Percentiles rank a stretch among this genome's conserved stretches.
phyloP scores from a whole-genome alignment of 1,140 invertebrate genomes.

The Helicoverpa zea region DNA sequence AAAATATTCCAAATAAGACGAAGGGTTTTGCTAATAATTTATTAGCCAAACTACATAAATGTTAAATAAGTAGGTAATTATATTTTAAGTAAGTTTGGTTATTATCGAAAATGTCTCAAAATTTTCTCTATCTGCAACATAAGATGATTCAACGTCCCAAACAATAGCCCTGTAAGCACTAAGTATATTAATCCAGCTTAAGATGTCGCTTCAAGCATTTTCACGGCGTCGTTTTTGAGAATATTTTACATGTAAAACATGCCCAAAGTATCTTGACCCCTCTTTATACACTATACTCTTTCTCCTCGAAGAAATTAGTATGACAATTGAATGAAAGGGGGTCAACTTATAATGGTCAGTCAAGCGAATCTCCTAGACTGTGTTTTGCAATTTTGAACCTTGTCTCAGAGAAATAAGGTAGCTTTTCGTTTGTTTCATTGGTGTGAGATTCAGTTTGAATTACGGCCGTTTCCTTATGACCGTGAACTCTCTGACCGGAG shows the following conservation, averaged over 20 bases:
- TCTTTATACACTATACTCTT: background rate
- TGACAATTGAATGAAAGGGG: background rate
- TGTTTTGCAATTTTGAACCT: slow-evolving; percentile 3
- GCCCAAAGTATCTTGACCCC: slow-evolving; percentile 2
- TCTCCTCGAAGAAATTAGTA: background rate
- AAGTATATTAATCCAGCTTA: slow-evolving; percentile 43
- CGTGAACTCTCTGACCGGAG: slow-evolving; percentile 40
- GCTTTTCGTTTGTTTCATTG: background rate
- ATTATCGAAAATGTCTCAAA: background rate
- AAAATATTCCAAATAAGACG: no score
- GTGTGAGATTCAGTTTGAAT: slow-evolving; percentile 15
- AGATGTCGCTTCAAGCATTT: slow-evolving; percentile 17
- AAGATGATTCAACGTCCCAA: slow-evolving; percentile 25
- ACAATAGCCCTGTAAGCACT: slow-evolving; percentile 28
- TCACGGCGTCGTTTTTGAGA: slow-evolving; percentile 16
- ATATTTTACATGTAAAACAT: slow-evolving; percentile 7
- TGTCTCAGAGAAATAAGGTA: background rate
- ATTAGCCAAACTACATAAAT: no score
- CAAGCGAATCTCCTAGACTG: background rate
- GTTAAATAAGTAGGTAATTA: no score
- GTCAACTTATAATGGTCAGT: background rate
- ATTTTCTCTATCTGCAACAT: background rate
- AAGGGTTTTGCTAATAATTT: no score
- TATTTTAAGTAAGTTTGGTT: no score
- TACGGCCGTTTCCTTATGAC: slow-evolving; percentile 4